Base-by-base conservation (phyloP, 2,113 vertebrate species). In the Hyaena hyaena region DNA sequence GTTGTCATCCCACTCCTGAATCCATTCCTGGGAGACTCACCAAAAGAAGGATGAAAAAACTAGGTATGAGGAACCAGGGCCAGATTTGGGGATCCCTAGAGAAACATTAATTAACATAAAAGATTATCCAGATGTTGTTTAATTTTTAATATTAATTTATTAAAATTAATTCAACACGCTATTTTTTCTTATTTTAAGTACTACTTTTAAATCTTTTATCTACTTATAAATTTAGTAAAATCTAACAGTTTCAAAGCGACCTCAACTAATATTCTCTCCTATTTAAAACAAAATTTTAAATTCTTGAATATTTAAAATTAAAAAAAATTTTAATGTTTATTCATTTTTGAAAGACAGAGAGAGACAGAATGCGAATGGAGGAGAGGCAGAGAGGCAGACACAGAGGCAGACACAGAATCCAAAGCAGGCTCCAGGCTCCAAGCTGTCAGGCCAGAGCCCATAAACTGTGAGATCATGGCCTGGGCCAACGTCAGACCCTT, bases 211-310 rank as follows among this genome's bases (percentile, higher is more conserved):
- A 74, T 21, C 4, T 61, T 76, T 82, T 66, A 50, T 73, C 45
- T 84, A 80, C 10, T 66, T 81, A 69, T 9, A 81, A 92, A 82
- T 88, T 76, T 81, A 93, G 14, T 24, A 93, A 97, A 95, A 77
- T 61, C 50, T 79, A 85, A 5, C 8, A 31, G 19, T 69, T 91
- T 97, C 85, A 89, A 92, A 88, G 7, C 4, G 17, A 88, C 1
- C 88, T 63, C 77, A 74, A 53, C 4, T 83, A 74, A 83, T 88
- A 65, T 50, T 95, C 35, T 90, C 28, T 77, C 31, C 11, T 74
- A 39, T 71, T 87, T 89, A 76, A 86, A 84, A 24, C 7, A 71
- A 85, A 68, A 53, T 48, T 43, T 89, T 58, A 82, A 86, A 73
- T 43, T 73, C 43, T 89, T 73, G 63, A 73, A 63, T 66, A 88